Evolutionary conservation across 2,888 invertebrate species (phyloP).

Genomic region (Spodoptera littoralis): DNA sequence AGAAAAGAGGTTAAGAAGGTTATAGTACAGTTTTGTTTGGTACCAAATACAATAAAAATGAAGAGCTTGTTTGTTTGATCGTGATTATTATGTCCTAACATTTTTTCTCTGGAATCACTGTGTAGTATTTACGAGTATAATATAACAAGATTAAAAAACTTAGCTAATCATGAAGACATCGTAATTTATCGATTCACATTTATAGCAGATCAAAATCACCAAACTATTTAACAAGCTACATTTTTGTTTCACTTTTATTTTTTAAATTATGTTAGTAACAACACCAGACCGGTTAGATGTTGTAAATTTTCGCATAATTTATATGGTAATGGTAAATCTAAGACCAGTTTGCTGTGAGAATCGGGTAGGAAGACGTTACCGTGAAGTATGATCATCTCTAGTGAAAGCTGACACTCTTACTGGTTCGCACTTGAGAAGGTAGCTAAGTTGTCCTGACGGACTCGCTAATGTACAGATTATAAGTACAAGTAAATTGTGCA

Average conservation of each 20-base stretch:
- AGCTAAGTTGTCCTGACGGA: slow-evolving; percentile 15
- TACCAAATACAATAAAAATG: slow-evolving; percentile 5
- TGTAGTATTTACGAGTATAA: too few species aligned
- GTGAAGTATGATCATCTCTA: slow-evolving; percentile 28
- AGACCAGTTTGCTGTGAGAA: slow-evolving; percentile 44
- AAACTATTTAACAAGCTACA: too few species aligned
- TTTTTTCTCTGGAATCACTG: too few species aligned
- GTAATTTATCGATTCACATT: too few species aligned
- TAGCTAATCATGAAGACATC: too few species aligned
- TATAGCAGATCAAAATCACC: too few species aligned
- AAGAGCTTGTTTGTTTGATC: too few species aligned
- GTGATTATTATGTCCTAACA: too few species aligned
- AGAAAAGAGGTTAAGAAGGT: slow-evolving; percentile 20
- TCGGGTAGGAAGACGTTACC: slow-evolving; percentile 24
- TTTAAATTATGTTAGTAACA: slow-evolving; percentile 10
- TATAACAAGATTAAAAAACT: too few species aligned
- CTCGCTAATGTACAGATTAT: slow-evolving; percentile 3
- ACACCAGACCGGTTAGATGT: slow-evolving; percentile 8
- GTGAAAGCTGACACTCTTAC: slow-evolving; percentile 41
- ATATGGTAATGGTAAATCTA: slow-evolving; percentile 20
- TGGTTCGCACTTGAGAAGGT: slow-evolving; percentile 22
- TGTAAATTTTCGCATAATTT: slow-evolving; percentile 36
- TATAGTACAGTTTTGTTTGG: not conserved
- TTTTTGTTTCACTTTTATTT: too few species aligned
- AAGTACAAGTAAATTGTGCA: too few species aligned